A percentile compares a stretch with the other conserved stretches of the same genome.
These are phyloP conservation scores for Chelon auratus DNA, from an alignment of 2,797 vertebrate species.

Conservation along the genomic window DNA sequence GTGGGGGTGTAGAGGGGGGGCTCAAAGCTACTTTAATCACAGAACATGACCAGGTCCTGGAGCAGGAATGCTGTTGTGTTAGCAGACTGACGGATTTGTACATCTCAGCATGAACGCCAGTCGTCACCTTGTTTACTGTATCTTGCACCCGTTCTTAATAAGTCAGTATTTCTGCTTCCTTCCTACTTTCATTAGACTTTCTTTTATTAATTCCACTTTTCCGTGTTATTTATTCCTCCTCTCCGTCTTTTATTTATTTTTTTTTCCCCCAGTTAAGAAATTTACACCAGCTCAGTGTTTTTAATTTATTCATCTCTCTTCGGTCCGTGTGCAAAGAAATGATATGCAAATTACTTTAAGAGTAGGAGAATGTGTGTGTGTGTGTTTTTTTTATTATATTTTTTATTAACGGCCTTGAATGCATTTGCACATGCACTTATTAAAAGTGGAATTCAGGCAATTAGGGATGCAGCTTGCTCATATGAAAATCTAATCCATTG, in stretches of 20 bases:
- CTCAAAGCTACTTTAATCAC: constrained; percentile 53
- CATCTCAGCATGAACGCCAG: constrained; percentile 10
- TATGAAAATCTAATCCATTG: neutral
- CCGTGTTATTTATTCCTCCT: neutral
- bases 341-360: constrained; percentile 25
- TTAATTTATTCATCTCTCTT: constrained; percentile 26
- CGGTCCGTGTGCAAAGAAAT: neutral
- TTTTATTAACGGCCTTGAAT: neutral
- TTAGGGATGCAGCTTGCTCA: neutral
- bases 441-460: constrained; percentile 22
- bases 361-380: constrained; percentile 23
- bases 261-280: neutral
- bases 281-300: neutral
- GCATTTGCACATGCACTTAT: constrained; percentile 2
- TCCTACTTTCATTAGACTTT: neutral
- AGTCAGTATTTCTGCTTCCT: too few relatives aligned
- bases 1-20: neutral
- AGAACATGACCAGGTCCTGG: constrained; percentile 39
- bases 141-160: neutral
- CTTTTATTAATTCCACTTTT: neutral
- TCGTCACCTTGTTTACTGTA: constrained; percentile 2
- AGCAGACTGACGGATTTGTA: constrained; percentile 18
- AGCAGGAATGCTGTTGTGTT: constrained; percentile 21
- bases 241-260: neutral
- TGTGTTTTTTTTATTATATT: neutral